Percentiles rank a stretch among this genome's conserved stretches.
Conservation (phyloP, 2,113 vertebrate genomes). For the Petroica traversi region DNA sequence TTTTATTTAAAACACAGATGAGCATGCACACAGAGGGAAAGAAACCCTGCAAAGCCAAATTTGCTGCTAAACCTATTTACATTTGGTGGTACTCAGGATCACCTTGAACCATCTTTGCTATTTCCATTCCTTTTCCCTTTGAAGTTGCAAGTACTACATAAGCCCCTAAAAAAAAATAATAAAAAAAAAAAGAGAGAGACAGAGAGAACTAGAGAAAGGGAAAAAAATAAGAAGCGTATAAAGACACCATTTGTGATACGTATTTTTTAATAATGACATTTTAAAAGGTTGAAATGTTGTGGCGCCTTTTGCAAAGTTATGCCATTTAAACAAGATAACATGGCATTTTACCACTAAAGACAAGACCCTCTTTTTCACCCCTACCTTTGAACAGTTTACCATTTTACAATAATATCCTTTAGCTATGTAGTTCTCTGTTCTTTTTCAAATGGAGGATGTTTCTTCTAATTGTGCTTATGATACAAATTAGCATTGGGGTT, state of each 20-base stretch:
- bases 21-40: neutral
- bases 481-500: conserved; percentile 19
- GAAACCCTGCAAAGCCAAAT: neutral
- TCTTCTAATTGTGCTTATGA: conserved; percentile 49
- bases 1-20: neutral
- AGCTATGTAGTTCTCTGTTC: conserved; percentile 1
- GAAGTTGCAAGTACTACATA: neutral
- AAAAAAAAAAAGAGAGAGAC: accelerated
- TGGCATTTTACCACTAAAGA: conserved; percentile 31
- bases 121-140: neutral
- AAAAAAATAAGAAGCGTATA: no score
- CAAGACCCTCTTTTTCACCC: neutral
- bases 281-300: conserved; percentile 44
- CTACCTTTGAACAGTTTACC: conserved; percentile 24
- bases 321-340: conserved; percentile 44
- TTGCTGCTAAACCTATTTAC: neutral
- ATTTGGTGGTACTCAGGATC: neutral
- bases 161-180: neutral
- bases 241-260: neutral
- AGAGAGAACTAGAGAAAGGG: no score
- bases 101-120: neutral
- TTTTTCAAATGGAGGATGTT: neutral
- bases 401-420: conserved; percentile 31
- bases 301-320: neutral
- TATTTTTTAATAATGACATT: conserved; percentile 45